A percentile compares a stretch with the other conserved stretches of the same genome.
Evolutionary conservation across 2,797 vertebrate species (phyloP).

Genomic region (Serranus cabrilla): DNA sequence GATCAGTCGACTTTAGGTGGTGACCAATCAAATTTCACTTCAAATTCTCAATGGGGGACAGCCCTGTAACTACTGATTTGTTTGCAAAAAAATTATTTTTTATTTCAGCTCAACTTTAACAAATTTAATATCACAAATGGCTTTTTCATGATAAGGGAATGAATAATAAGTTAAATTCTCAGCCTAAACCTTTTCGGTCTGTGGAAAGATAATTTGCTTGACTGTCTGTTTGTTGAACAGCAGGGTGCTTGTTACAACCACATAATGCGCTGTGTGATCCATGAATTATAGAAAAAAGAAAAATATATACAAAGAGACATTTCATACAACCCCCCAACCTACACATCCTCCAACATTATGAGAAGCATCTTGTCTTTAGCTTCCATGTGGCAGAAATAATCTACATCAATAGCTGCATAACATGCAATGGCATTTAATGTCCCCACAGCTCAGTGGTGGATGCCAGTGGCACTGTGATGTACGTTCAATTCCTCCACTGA

Average conservation of each 20-base stretch:
- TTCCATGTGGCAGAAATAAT: conserved; percentile 79
- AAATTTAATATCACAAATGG: too few relatives aligned
- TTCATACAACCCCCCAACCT: conserved; percentile 44
- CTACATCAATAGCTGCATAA: conserved; percentile 74
- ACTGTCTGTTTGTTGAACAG: not conserved
- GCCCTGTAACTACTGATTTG: too few relatives aligned
- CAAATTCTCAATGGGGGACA: too few relatives aligned
- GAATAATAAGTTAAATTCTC: not conserved
- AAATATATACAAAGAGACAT: conserved; percentile 54
- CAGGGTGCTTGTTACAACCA: not conserved
- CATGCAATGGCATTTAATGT: conserved; percentile 85
- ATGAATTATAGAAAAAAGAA: conserved; percentile 15
- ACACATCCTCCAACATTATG: conserved; percentile 67
- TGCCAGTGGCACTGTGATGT: conserved; percentile 76
- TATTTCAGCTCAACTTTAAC: too few relatives aligned
- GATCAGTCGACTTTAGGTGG: too few relatives aligned
- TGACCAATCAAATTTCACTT: too few relatives aligned
- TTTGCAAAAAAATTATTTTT: too few relatives aligned
- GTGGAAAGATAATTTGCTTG: not conserved
- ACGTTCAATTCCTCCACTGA: conserved; percentile 78
- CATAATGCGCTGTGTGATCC: conserved; percentile 22
- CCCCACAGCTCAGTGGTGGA: conserved; percentile 77
- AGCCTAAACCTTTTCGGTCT: not conserved
- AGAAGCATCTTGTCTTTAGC: conserved; percentile 77
- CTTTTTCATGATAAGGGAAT: not conserved